phyloP scores from a whole-genome alignment of 2,797 vertebrate genomes.

The Silurus lanzhouensis region DNA sequence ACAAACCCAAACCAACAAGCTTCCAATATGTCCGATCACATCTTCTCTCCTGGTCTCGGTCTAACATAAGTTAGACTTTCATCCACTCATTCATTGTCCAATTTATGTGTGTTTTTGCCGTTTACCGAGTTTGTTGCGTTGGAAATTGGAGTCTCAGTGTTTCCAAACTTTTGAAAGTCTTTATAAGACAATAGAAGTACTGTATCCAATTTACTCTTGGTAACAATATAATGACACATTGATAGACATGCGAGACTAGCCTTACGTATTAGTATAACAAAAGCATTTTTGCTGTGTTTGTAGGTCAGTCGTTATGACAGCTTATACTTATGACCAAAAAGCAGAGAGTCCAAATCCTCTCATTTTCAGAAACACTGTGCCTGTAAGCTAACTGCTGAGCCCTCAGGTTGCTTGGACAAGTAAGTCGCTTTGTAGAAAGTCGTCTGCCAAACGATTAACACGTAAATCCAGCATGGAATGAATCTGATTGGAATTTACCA shows the following conservation, averaged over 20 bases:
- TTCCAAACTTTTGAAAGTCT: no score
- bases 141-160: no score
- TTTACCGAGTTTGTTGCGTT: no score
- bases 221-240: background rate
- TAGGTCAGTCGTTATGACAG: background rate
- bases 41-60: no score
- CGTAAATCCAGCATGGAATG: conserved; percentile 1
- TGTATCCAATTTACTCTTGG: background rate
- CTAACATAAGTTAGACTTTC: no score
- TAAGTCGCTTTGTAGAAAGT: background rate
- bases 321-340: background rate
- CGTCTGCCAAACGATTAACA: conserved; percentile 2
- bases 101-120: no score
- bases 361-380: background rate
- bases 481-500: background rate
- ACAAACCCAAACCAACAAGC: no score
- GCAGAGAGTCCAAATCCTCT: background rate
- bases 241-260: background rate
- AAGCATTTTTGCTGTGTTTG: background rate
- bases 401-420: background rate
- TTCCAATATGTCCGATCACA: no score
- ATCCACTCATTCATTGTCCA: no score
- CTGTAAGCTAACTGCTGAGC: background rate
- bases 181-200: background rate
- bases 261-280: background rate